Evolutionary conservation across 53 echinoderm and acorn worm genomes (phyloP).

Genomic region (Mesocentrotus franciscanus): DNA sequence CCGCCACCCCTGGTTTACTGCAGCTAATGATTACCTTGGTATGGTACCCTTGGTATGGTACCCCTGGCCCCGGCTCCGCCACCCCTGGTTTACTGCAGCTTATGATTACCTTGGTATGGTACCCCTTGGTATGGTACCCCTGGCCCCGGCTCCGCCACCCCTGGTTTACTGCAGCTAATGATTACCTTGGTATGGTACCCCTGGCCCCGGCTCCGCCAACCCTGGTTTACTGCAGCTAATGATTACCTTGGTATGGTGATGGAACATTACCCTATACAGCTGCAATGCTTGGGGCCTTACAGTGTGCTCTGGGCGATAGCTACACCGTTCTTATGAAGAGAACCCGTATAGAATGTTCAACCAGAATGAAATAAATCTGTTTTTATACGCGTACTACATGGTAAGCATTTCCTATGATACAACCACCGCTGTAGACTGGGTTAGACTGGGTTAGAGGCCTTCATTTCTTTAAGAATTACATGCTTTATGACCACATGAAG

Average conservation of each 20-base stretch:
- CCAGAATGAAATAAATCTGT: conserved; percentile 2
- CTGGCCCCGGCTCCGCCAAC: no score
- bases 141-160: not conserved
- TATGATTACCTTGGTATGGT: no score
- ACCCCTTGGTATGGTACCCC: no score
- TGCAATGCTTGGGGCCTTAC: not conserved
- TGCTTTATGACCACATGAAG: no score
- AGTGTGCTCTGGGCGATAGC: not conserved
- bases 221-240: no score
- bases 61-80: no score
- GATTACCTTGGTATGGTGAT: not conserved
- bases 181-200: no score
- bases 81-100: no score
- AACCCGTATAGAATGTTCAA: not conserved
- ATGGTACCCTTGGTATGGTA: no score
- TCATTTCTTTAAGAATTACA: not conserved
- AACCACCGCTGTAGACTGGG: not conserved
- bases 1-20: no score
- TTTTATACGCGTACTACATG: conserved; percentile 24
- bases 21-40: no score
- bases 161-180: no score
- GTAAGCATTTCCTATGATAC: not conserved
- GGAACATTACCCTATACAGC: conserved; percentile 12
- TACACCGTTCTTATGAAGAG: not conserved
- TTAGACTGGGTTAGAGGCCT: not conserved